Evolutionary conservation across 2,113 vertebrate species (phyloP).

Genomic region (Hassar affinis): DNA sequence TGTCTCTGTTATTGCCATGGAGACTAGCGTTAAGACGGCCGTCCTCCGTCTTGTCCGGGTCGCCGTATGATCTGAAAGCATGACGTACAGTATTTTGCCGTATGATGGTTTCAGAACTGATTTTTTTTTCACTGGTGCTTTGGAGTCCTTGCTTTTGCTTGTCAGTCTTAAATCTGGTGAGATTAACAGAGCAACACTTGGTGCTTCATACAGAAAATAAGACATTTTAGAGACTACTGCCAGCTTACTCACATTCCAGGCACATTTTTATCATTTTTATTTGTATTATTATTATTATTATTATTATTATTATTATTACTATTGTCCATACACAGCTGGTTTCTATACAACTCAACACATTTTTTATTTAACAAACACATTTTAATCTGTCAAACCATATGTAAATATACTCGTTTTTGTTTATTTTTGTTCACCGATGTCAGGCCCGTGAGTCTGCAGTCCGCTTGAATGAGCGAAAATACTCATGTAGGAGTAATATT

Average conservation of each 20-base stretch:
- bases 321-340: neutral
- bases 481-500: neutral
- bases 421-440: constrained; percentile 4
- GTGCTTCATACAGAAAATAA: constrained; percentile 45
- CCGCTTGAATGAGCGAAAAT: constrained; percentile 19
- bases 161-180: constrained; percentile 27
- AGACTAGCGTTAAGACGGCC: neutral
- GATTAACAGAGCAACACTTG: constrained; percentile 32
- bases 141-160: constrained; percentile 27
- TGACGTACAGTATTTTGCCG: neutral
- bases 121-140: constrained; percentile 31
- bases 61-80: neutral
- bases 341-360: constrained; percentile 32
- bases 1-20: neutral
- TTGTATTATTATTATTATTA: too few relatives aligned
- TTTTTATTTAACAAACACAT: constrained; percentile 10
- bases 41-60: neutral
- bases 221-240: constrained; percentile 41
- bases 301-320: constrained; percentile 12
- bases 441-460: constrained; percentile 26
- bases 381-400: constrained; percentile 32
- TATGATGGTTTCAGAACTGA: neutral
- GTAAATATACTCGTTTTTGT: constrained; percentile 51
- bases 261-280: too few relatives aligned
- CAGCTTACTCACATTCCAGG: constrained; percentile 38